Conservation (phyloP, 2,113 vertebrate species). For the Heteronetta atricapilla region DNA sequence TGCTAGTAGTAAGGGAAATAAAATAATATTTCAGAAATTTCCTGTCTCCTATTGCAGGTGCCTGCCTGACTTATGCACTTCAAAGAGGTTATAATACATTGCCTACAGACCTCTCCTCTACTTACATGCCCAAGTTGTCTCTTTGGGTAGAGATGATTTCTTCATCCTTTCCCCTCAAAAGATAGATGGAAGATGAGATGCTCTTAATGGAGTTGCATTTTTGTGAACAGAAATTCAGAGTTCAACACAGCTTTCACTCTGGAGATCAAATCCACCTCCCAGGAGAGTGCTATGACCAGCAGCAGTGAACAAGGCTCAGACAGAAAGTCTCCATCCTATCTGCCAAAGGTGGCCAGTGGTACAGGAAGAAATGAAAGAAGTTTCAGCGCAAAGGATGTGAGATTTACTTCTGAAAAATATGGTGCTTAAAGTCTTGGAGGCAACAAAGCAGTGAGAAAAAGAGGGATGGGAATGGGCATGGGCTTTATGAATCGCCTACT, state of each 20-base stretch:
- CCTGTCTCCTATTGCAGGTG: neutral
- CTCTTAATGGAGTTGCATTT: neutral
- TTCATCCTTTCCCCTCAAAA: neutral
- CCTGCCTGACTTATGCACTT: neutral
- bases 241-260: neutral
- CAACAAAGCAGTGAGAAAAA: neutral
- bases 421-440: neutral
- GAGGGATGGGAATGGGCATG: neutral
- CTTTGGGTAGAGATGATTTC: neutral
- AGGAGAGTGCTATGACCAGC: neutral
- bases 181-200: neutral
- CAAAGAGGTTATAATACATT: accelerated
- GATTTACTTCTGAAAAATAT: neutral
- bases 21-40: neutral
- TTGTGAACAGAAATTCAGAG: neutral
- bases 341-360: neutral
- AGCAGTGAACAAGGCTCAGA: neutral
- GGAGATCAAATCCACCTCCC: neutral
- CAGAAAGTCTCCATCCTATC: neutral
- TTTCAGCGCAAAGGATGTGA: neutral
- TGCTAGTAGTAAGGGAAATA: neutral
- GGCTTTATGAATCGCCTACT: neutral
- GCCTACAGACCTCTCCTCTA: neutral
- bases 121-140: neutral
- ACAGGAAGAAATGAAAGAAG: neutral